Conservation (phyloP, 2,797 vertebrate genomes). For the Philypnodon macrostomus region DNA sequence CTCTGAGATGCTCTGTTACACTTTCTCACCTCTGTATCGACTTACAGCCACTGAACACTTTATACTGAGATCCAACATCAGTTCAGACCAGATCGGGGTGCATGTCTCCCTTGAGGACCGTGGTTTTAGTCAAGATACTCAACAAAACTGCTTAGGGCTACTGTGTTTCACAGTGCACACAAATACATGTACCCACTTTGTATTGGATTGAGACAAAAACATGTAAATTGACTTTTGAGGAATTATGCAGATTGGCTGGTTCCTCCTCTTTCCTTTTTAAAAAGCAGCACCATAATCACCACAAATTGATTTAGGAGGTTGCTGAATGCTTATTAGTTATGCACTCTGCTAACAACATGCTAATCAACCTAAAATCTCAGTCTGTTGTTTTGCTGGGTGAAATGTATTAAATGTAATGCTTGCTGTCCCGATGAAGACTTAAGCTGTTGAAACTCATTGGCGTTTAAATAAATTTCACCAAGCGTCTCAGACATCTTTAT, state of each 20-base stretch:
- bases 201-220: conserved; percentile 20
- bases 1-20: conserved; percentile 4
- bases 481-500: too few relatives aligned
- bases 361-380: conserved; percentile 51
- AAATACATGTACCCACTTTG: not conserved
- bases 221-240: conserved; percentile 34
- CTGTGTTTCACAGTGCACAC: not conserved
- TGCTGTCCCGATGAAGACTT: too few relatives aligned
- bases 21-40: conserved; percentile 19
- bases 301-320: conserved; percentile 51
- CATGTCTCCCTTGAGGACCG: conserved; percentile 20
- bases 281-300: conserved; percentile 43
- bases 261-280: conserved; percentile 7
- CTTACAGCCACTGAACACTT: conserved; percentile 22
- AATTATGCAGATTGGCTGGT: conserved; percentile 46
- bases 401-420: too few relatives aligned
- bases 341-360: conserved; percentile 41
- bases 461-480: too few relatives aligned
- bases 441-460: too few relatives aligned
- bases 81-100: conserved; percentile 17
- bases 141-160: conserved; percentile 14
- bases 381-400: too few relatives aligned
- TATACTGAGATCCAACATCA: conserved; percentile 16
- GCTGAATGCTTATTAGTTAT: conserved; percentile 30
- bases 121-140: conserved; percentile 15